Conservation (phyloP, 2,797 vertebrate species). For the Orestias chungarensis region DNA sequence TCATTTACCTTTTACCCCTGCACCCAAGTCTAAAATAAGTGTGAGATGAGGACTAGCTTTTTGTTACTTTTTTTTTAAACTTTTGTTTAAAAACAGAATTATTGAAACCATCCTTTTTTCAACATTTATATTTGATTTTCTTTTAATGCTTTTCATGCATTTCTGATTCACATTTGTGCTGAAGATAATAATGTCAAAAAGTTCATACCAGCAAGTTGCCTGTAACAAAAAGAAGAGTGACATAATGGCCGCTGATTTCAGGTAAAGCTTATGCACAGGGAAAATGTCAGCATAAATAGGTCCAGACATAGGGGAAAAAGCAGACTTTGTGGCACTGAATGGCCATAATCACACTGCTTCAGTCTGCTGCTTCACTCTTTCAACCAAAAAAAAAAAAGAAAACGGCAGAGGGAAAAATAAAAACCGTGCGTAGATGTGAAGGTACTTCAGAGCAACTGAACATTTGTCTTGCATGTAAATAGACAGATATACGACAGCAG, state of each 20-base stretch:
- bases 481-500: background rate
- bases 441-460: background rate
- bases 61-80: too few species aligned
- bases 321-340: background rate
- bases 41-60: too few species aligned
- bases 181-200: background rate
- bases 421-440: background rate
- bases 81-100: too few species aligned
- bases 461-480: background rate
- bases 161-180: background rate
- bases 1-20: too few species aligned
- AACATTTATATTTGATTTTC: background rate
- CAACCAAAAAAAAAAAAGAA: background rate
- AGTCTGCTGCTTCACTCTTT: background rate
- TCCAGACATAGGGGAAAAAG: background rate
- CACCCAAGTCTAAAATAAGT: too few species aligned
- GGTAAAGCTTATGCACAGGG: background rate
- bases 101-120: background rate
- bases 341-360: background rate
- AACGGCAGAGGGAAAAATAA: background rate
- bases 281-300: conserved; percentile 9
- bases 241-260: background rate
- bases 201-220: conserved; percentile 8
- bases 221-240: background rate
- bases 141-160: background rate